Conservation (phyloP, 2,888 invertebrate genomes). For the Hecatera dysodea region DNA sequence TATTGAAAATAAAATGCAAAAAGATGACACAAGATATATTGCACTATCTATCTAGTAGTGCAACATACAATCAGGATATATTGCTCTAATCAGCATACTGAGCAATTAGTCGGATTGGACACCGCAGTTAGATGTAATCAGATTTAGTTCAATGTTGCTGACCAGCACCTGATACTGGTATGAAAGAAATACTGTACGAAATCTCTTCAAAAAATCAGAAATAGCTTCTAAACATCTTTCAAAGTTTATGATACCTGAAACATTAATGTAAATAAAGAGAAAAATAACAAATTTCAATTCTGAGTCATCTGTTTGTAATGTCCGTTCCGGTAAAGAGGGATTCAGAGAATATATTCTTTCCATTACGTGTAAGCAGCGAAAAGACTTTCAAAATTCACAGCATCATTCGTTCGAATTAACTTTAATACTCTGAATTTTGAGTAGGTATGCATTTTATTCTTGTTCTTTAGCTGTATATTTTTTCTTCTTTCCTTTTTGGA, state of each 20-base stretch:
- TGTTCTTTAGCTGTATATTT: neutral
- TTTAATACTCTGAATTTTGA: constrained; percentile 12
- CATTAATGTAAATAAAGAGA: constrained; percentile 12
- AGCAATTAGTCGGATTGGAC: constrained; percentile 20
- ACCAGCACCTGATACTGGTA: constrained; percentile 14
- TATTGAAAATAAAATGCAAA: neutral
- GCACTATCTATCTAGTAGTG: neutral
- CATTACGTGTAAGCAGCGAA: constrained; percentile 30
- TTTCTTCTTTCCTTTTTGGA: neutral
- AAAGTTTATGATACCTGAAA: neutral
- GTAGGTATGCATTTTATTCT: neutral
- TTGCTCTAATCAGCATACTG: constrained; percentile 29
- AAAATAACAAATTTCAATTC: constrained; percentile 32
- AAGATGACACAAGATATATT: neutral
- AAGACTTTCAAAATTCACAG: constrained; percentile 12
- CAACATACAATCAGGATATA: neutral
- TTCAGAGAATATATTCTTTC: constrained; percentile 47
- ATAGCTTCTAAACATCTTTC: neutral
- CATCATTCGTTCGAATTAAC: constrained; percentile 14
- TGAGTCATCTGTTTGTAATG: constrained; percentile 42
- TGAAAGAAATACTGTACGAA: neutral
- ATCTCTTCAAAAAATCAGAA: neutral
- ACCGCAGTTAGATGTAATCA: constrained; percentile 36
- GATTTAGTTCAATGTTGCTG: constrained; percentile 8
- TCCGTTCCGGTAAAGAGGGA: constrained; percentile 38